A percentile compares a stretch with the other conserved stretches of the same genome.
phyloP scores from a whole-genome alignment of 1,140 invertebrate species.

The Ectropis grisescens region DNA sequence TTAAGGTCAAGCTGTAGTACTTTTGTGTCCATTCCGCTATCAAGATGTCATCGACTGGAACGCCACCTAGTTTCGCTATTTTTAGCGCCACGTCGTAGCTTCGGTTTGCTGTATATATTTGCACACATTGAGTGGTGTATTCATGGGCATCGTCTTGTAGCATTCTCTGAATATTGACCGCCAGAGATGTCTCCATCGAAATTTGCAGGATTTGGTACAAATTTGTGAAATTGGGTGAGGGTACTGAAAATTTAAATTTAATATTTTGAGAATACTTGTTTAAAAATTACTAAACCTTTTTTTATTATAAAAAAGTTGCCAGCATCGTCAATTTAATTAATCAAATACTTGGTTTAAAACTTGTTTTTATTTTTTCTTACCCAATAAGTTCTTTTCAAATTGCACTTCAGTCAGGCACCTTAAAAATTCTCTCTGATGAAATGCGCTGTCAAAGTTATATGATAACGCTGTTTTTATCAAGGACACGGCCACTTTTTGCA shows the following conservation, averaged over 20 bases:
- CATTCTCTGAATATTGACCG: constrained; percentile 48
- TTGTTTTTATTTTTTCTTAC: constrained; percentile 45
- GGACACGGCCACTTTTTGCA: constrained; percentile 57
- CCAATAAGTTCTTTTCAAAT: constrained; percentile 69
- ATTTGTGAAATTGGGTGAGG: constrained; percentile 65
- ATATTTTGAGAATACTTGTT: background rate
- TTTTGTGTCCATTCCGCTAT: constrained; percentile 67
- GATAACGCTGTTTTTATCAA: constrained; percentile 69
- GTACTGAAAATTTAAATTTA: constrained; percentile 43
- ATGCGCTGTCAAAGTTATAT: constrained; percentile 68
- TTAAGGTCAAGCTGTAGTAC: constrained; percentile 30
- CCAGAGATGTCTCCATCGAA: constrained; percentile 49
- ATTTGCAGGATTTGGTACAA: constrained; percentile 69
- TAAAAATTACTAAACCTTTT: background rate
- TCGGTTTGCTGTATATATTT: constrained; percentile 58
- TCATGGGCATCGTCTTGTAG: constrained; percentile 32
- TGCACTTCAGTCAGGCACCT: constrained; percentile 59
- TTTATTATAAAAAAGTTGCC: background rate
- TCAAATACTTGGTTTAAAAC: too few species aligned
- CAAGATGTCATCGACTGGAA: constrained; percentile 66
- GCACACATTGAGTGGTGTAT: constrained; percentile 61
- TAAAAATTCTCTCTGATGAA: constrained; percentile 71
- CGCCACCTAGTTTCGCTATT: constrained; percentile 66
- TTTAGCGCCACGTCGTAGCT: constrained; percentile 71
- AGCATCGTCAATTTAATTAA: too few species aligned